Percentiles rank a stretch among this genome's conserved stretches.
phyloP scores from a whole-genome alignment of 2,113 vertebrate species.

The Mola mola region DNA sequence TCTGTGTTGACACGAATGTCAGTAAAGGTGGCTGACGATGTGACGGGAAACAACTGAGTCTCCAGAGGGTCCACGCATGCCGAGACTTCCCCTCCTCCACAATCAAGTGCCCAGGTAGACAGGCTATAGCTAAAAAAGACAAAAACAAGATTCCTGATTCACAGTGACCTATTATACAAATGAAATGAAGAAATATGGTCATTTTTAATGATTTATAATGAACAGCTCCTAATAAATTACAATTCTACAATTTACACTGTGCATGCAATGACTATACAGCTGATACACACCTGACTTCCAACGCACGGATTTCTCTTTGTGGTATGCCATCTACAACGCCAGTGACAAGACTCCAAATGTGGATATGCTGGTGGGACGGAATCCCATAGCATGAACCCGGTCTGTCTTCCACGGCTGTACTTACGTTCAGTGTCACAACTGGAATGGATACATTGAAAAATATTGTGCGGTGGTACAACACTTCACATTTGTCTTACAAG shows the following conservation, averaged over 20 bases:
- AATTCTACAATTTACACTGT: too few species aligned
- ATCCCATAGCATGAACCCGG: conserved; percentile 81
- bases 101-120: conserved; percentile 84
- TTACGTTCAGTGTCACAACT: conserved; percentile 70
- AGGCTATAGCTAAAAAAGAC: conserved; percentile 80
- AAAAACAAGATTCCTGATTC: conserved; percentile 5
- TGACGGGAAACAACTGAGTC: conserved; percentile 82
- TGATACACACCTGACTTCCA: conserved; percentile 85
- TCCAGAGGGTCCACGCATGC: conserved; percentile 72
- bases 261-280: not conserved
- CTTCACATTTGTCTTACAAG: not conserved
- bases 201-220: not conserved
- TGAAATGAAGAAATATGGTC: not conserved
- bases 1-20: conserved; percentile 80
- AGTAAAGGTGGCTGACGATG: conserved; percentile 88
- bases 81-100: conserved; percentile 73
- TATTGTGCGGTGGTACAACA: not conserved
- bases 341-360: conserved; percentile 77
- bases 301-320: conserved; percentile 81
- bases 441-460: conserved; percentile 15
- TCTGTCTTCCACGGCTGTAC: conserved; percentile 28
- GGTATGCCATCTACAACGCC: conserved; percentile 81
- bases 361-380: conserved; percentile 85
- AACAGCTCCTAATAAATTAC: not conserved
- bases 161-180: not conserved